Conservation (phyloP, 2,113 vertebrate genomes). For the Scophthalmus maximus region DNA sequence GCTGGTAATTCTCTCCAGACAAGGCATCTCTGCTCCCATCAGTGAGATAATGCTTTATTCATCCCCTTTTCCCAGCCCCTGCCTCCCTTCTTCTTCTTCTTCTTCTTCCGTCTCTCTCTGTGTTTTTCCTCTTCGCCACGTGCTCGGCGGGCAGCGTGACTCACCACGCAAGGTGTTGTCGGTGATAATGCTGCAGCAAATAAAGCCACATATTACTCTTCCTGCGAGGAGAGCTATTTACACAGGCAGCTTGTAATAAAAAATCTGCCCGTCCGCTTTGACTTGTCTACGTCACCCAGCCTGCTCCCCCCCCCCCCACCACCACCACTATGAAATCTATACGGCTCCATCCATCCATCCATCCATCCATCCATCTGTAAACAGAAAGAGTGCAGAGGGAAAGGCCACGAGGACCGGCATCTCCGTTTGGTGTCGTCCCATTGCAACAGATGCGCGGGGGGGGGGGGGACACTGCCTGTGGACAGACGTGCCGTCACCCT, state of each 20-base stretch:
- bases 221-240: conserved; percentile 33
- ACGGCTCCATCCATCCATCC: neutral
- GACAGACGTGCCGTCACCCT: too few relatives aligned
- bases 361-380: too few relatives aligned
- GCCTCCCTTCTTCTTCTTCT: conserved; percentile 5
- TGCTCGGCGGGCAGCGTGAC: conserved; percentile 49
- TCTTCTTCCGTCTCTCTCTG: too few relatives aligned
- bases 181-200: conserved; percentile 51
- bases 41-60: conserved; percentile 44
- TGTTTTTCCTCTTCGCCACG: conserved; percentile 11
- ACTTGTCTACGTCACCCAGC: neutral
- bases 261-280: conserved; percentile 18
- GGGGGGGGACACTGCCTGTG: too few relatives aligned
- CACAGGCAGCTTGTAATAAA: conserved; percentile 37
- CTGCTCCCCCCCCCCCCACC: neutral
- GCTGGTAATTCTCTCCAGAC: conserved; percentile 61
- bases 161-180: conserved; percentile 48
- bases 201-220: conserved; percentile 14
- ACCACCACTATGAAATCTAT: conserved; percentile 2
- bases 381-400: too few relatives aligned
- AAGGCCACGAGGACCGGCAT: too few relatives aligned
- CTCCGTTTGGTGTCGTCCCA: too few relatives aligned
- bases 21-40: conserved; percentile 57
- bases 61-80: neutral
- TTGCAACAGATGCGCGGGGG: too few relatives aligned